Conservation (phyloP, 2,113 vertebrate species). For the Pteruthius melanotis region DNA sequence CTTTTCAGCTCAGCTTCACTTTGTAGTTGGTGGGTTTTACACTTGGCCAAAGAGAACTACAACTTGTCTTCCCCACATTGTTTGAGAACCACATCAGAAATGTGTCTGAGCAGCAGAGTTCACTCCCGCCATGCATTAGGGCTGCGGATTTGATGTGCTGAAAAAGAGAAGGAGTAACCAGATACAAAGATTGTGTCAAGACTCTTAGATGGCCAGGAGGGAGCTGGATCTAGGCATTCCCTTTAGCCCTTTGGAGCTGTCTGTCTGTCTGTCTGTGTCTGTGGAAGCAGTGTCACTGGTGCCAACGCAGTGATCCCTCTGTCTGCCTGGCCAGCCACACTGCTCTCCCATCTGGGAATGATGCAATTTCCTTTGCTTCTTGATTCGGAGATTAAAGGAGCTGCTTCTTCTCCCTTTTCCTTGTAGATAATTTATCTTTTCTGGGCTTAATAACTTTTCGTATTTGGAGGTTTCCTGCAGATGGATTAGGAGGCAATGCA, state of each 20-base stretch:
- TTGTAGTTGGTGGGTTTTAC: neutral
- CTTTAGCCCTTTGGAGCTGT: neutral
- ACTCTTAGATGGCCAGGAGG: neutral
- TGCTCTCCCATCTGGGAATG: slow-evolving; percentile 16
- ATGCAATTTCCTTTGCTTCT: slow-evolving; percentile 47
- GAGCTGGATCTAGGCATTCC: neutral
- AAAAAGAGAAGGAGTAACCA: neutral
- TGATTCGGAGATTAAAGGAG: slow-evolving; percentile 40
- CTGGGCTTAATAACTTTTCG: neutral
- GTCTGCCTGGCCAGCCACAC: neutral
- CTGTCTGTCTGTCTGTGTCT: neutral
- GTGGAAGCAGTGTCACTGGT: neutral
- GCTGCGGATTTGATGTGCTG: neutral
- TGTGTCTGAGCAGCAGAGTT: neutral
- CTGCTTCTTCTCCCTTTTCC: neutral
- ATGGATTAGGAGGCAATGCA: neutral
- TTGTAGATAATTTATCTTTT: slow-evolving; percentile 32
- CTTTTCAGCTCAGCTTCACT: neutral
- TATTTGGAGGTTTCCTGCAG: neutral
- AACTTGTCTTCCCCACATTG: neutral
- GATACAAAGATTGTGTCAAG: neutral
- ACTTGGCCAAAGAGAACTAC: neutral
- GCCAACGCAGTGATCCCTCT: neutral
- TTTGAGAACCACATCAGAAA: neutral
- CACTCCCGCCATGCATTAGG: neutral